phyloP scores from a whole-genome alignment of 2,797 vertebrate species.

The Echeneis naucrates region DNA sequence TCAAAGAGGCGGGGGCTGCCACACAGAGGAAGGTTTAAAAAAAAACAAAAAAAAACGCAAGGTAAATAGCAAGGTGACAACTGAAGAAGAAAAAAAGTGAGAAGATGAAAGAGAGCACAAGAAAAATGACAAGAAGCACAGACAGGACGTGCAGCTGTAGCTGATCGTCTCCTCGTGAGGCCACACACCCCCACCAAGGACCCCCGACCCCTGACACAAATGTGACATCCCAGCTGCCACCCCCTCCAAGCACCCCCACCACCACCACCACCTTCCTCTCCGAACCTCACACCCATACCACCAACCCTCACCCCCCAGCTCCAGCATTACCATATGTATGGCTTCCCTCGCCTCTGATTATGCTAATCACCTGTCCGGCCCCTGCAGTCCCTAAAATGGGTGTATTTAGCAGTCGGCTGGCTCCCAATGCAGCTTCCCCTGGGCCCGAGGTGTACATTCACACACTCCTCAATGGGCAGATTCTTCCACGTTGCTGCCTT shows the following conservation, averaged over 20 bases:
- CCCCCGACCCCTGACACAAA: constrained; percentile 94
- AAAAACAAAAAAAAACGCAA: constrained; percentile 19
- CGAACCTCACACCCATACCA: constrained; percentile 52
- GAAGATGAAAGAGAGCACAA: constrained; percentile 21
- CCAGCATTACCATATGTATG: constrained; percentile 99
- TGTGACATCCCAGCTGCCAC: constrained; percentile 98
- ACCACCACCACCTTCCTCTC: constrained; percentile 48
- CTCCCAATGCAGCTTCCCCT: constrained; percentile 97
- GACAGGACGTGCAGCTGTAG: constrained; percentile 91
- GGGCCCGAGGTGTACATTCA: constrained; percentile 99
- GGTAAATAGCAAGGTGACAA: constrained; percentile 12
- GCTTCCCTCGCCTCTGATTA: constrained; percentile 94
- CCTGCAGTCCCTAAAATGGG: constrained; percentile 95
- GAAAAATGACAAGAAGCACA: constrained; percentile 75
- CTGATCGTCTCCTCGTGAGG: constrained; percentile 86
- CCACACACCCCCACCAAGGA: constrained; percentile 30
- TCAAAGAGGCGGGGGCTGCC: constrained; percentile 41
- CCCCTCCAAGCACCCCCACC: constrained; percentile 83
- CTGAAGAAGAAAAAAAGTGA: constrained; percentile 14
- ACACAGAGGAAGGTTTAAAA: constrained; percentile 35
- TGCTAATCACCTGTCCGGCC: constrained; percentile 99
- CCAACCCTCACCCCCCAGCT: constrained; percentile 53
- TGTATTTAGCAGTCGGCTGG: constrained; percentile 99
- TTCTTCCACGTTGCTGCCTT: constrained; percentile 99
- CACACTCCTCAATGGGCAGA: constrained; percentile 96